Conservation (phyloP, 2,797 vertebrate genomes). For the Nasua narica region DNA sequence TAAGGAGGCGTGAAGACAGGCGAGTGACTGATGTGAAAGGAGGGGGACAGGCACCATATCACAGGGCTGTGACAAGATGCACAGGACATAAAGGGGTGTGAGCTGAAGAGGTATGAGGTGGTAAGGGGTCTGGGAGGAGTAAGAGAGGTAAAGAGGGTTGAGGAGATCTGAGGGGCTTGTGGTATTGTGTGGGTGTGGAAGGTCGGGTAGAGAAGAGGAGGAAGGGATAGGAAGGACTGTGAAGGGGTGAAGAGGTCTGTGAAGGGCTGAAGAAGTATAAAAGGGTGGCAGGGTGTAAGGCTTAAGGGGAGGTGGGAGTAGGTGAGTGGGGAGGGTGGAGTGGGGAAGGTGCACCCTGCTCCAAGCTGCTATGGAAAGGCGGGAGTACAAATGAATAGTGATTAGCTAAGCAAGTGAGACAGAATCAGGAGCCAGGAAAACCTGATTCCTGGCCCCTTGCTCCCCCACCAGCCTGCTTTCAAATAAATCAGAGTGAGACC, state of each 20-base stretch:
- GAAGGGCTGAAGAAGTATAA: background rate
- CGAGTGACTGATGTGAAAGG: background rate
- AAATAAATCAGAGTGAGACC: background rate
- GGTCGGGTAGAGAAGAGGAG: accelerated
- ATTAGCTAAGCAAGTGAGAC: accelerated
- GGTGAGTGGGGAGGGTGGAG: no score
- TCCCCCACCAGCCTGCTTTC: background rate
- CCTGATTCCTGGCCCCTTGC: background rate
- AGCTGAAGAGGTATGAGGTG: background rate
- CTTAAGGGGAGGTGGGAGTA: background rate
- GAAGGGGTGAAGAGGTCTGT: no score
- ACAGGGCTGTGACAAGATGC: background rate
- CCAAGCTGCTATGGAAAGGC: background rate
- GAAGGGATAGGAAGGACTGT: no score
- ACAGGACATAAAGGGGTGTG: background rate
- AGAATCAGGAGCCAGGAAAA: background rate
- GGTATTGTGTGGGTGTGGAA: background rate
- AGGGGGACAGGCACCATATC: no score
- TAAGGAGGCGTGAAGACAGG: background rate
- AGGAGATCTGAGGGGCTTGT: background rate
- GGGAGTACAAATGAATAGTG: background rate
- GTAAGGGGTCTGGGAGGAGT: accelerated
- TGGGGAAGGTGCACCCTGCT: background rate
- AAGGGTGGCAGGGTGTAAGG: background rate
- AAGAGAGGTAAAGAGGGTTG: background rate